phyloP scores from a whole-genome alignment of 2,113 vertebrate genomes.

The Galbula dea region DNA sequence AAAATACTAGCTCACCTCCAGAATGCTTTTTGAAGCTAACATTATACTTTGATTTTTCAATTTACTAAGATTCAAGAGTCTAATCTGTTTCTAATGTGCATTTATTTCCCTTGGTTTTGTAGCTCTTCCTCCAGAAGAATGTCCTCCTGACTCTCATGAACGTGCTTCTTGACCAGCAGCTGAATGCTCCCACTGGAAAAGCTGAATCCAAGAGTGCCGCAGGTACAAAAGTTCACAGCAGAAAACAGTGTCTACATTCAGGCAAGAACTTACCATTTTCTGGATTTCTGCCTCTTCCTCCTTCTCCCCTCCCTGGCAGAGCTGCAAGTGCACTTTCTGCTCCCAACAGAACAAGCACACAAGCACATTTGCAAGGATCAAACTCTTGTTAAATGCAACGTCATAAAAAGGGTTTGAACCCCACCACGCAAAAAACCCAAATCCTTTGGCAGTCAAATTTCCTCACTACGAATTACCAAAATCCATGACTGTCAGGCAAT shows the following conservation, averaged over 20 bases:
- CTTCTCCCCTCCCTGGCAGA: not conserved
- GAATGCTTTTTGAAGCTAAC: not conserved
- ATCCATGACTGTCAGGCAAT: not conserved
- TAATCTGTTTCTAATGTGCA: not conserved
- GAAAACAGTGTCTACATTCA: not conserved
- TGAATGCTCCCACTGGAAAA: not conserved
- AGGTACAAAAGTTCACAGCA: slow-evolving; percentile 47
- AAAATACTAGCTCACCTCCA: not conserved
- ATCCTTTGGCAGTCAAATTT: not conserved
- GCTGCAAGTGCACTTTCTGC: not conserved
- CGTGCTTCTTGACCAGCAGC: not conserved
- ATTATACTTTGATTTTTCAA: not conserved
- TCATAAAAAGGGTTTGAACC: not conserved
- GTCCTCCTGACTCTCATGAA: not conserved
- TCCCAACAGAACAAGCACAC: not conserved
- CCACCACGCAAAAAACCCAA: not conserved
- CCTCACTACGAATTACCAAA: not conserved
- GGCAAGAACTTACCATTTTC: not conserved
- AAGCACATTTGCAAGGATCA: not conserved
- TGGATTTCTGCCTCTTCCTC: not conserved
- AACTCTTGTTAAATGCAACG: not conserved
- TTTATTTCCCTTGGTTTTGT: not conserved
- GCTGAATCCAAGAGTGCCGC: not conserved
- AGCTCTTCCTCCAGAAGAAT: not conserved
- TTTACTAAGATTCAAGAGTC: not conserved